These are phyloP conservation scores for Channa maculata DNA, from an alignment of 2,113 vertebrate genomes.

Conservation along the genomic window DNA sequence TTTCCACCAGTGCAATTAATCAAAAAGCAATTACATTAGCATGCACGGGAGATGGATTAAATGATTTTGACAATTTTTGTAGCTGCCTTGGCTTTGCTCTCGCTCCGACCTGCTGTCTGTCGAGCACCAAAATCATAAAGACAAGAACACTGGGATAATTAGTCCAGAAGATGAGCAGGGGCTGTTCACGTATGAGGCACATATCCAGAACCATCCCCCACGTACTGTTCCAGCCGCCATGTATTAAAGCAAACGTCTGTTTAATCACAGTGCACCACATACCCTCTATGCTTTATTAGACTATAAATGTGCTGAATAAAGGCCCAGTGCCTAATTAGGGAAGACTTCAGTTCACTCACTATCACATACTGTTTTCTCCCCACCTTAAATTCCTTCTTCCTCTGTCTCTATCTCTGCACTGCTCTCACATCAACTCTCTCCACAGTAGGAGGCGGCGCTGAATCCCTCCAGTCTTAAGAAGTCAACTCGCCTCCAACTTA, in stretches of 20 bases:
- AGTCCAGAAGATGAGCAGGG: constrained; percentile 69
- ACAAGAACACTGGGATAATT: constrained; percentile 72
- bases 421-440: constrained; percentile 30
- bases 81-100: constrained; percentile 37
- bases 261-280: constrained; percentile 65
- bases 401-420: constrained; percentile 1
- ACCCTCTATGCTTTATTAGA: constrained; percentile 69
- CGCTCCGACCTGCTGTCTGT: constrained; percentile 44
- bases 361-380: constrained; percentile 40
- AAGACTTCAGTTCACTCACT: constrained; percentile 63
- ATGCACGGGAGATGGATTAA: constrained; percentile 72
- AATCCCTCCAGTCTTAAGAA: constrained; percentile 62
- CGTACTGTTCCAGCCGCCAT: constrained; percentile 52
- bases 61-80: constrained; percentile 75
- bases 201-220: constrained; percentile 57
- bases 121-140: constrained; percentile 34
- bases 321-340: constrained; percentile 69
- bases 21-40: constrained; percentile 79
- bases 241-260: constrained; percentile 75
- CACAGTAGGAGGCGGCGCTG: constrained; percentile 37
- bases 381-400: constrained; percentile 14
- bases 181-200: constrained; percentile 56
- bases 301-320: constrained; percentile 70
- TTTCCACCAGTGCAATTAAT: constrained; percentile 64
- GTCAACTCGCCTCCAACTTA: constrained; percentile 64